These are phyloP conservation scores for Eristalinus aeneus DNA, from an alignment of 2,888 invertebrate genomes.

Conservation along the genomic window DNA sequence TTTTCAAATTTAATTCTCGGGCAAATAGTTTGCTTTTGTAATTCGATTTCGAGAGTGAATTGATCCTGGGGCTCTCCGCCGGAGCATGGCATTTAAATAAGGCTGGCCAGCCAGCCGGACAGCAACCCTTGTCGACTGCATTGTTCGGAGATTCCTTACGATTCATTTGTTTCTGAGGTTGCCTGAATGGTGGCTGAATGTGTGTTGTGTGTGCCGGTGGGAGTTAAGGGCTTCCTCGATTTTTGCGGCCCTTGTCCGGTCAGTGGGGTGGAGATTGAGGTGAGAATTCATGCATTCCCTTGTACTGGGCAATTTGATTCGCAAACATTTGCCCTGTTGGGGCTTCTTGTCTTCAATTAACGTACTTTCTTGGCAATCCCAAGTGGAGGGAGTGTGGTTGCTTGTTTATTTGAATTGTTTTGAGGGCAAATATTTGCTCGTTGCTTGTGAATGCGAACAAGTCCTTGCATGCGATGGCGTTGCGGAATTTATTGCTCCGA, in stretches of 20 bases:
- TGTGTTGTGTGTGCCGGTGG: background rate
- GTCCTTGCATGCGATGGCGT: conserved; percentile 20
- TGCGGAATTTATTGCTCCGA: conserved; percentile 38
- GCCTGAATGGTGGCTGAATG: background rate
- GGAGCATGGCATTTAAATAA: conserved; percentile 54
- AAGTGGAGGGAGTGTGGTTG: background rate
- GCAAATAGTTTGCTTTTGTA: conserved; percentile 58
- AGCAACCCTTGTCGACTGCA: too few species aligned
- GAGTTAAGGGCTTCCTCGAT: background rate
- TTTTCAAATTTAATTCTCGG: conserved; percentile 32
- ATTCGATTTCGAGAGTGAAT: conserved; percentile 45
- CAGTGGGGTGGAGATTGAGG: background rate
- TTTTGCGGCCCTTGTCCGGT: background rate
- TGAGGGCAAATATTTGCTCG: conserved; percentile 52
- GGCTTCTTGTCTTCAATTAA: conserved; percentile 50
- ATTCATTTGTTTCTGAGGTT: conserved; percentile 2
- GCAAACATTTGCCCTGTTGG: conserved; percentile 48
- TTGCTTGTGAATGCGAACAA: conserved; percentile 8
- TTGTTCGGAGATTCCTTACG: conserved; percentile 1
- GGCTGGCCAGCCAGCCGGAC: background rate
- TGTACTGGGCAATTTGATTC: conserved; percentile 42
- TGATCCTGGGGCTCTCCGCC: conserved; percentile 40
- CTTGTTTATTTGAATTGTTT: conserved; percentile 31
- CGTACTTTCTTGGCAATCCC: conserved; percentile 34
- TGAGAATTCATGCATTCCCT: conserved; percentile 1